Percentiles rank a stretch among this genome's conserved stretches.
These are phyloP conservation scores for Suncus etruscus DNA, from an alignment of 2,113 vertebrate species.

Conservation along the genomic window DNA sequence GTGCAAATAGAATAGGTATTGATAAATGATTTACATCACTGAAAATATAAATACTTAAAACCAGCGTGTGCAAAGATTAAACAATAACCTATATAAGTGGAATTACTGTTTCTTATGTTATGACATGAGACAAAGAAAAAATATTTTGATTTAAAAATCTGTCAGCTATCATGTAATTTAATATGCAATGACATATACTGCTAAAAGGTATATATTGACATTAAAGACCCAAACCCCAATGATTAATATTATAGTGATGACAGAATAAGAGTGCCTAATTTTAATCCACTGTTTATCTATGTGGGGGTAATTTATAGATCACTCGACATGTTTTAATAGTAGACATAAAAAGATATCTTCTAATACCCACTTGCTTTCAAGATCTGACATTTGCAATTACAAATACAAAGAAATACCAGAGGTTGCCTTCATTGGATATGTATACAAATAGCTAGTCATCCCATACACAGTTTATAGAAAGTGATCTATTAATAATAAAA, in stretches of 20 bases:
- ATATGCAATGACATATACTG: conserved; percentile 87
- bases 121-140: conserved; percentile 86
- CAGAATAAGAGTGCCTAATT: conserved; percentile 88
- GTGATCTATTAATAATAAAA: conserved; percentile 90
- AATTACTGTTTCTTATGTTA: conserved; percentile 85
- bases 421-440: conserved; percentile 86
- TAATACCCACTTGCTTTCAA: conserved; percentile 85
- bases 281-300: conserved; percentile 92
- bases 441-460: conserved; percentile 87
- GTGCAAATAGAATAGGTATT: conserved; percentile 18
- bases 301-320: conserved; percentile 90
- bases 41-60: conserved; percentile 76
- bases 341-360: conserved; percentile 88
- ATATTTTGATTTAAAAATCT: conserved; percentile 90
- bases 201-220: conserved; percentile 90
- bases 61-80: conserved; percentile 75
- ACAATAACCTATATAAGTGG: conserved; percentile 56
- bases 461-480: conserved; percentile 89
- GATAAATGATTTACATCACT: background rate
- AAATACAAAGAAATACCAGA: conserved; percentile 83
- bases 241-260: conserved; percentile 90
- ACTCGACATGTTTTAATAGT: conserved; percentile 92
- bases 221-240: conserved; percentile 88
- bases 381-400: conserved; percentile 87
- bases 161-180: conserved; percentile 89